Evolutionary conservation across 1,140 invertebrate species (phyloP).

Genomic region (Hyles euphorbiae): DNA sequence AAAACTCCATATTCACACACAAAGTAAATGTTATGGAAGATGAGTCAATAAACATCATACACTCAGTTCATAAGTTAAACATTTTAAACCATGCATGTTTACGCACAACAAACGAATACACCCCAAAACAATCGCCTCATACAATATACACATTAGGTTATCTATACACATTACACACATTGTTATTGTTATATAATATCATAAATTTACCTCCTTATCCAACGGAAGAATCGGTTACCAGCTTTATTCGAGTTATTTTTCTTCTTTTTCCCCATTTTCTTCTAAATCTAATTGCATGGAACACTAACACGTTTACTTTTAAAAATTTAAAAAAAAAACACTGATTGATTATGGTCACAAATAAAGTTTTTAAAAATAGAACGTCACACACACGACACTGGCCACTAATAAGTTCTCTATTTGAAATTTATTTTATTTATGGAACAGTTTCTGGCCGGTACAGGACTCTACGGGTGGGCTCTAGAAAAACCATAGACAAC

Average conservation of each 20-base stretch:
- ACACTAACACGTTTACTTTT: constrained; percentile 23
- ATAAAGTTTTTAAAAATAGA: constrained; percentile 10
- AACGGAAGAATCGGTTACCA: constrained; percentile 62
- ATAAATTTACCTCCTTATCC: constrained; percentile 59
- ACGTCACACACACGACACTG: constrained; percentile 14
- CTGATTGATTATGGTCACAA: constrained; percentile 21
- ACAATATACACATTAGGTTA: no score
- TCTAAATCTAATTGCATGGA: constrained; percentile 29
- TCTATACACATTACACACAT: no score
- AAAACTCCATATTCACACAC: no score
- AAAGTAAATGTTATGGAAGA: no score
- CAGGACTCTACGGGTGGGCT: constrained; percentile 54
- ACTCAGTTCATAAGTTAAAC: no score
- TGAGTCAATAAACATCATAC: no score
- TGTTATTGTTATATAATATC: neutral
- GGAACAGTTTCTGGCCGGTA: constrained; percentile 45
- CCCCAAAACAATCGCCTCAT: no score
- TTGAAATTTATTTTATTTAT: no score
- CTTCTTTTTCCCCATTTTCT: constrained; percentile 67
- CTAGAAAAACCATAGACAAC: constrained; percentile 24
- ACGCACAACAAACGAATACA: no score
- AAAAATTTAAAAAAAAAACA: constrained; percentile 1
- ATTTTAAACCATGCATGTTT: no score
- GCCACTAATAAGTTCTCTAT: neutral
- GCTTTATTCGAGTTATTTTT: constrained; percentile 53